Base-by-base conservation (phyloP, 2,797 vertebrate species). In the Amniataba percoides region DNA sequence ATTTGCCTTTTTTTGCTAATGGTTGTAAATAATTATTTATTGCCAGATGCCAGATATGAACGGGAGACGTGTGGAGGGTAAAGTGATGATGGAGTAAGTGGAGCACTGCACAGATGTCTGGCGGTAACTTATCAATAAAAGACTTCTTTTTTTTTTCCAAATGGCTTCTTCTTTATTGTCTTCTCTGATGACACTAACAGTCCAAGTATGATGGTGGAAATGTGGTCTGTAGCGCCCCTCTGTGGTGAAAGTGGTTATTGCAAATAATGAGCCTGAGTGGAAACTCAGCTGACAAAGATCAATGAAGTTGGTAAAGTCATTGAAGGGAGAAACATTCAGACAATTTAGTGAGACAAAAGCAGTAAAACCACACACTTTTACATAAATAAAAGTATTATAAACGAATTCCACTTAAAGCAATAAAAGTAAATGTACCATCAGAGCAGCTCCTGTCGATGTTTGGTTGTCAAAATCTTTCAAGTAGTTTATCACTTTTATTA, bases 11-110 rank as follows among this genome's bases (percentile, higher is more conserved):
- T 85, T 83, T 87, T 95, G 83, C 92, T 92, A 94, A 93, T 94
- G 92, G 95, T 89, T 98, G 97, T 99, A 98, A 96, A 97, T 98
- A 97, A 87, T 96, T 96, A 99, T 98, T 98, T 98, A 98, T 98
- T 97, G 96, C 94, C 92, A 83, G 58, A 91, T 94, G 92, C 90
- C 91, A 89, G 92, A 90, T 87, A 78, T 84, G 83, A 74, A 76
- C 53, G 45, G 25, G 39, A 57, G 59, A 78, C 21, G 56, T 4
- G n/a, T 3, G 27, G 36, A 64, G 55, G 18, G 79, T 77, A 39
- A 73, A 77, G 48, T 63, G 62, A 71, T 77, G 62, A 78, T 77
- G 57, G 74, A 60, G 31, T 43, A 21, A 52, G 67, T 14, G 36
- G 59, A 83, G 25, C 31, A 48, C 58, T 51, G 46, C 67, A 74